Evolutionary conservation across 1,140 invertebrate species (phyloP), one percentile per base, ranked within the genome.

Genomic region (Ephestia elutella): DNA sequence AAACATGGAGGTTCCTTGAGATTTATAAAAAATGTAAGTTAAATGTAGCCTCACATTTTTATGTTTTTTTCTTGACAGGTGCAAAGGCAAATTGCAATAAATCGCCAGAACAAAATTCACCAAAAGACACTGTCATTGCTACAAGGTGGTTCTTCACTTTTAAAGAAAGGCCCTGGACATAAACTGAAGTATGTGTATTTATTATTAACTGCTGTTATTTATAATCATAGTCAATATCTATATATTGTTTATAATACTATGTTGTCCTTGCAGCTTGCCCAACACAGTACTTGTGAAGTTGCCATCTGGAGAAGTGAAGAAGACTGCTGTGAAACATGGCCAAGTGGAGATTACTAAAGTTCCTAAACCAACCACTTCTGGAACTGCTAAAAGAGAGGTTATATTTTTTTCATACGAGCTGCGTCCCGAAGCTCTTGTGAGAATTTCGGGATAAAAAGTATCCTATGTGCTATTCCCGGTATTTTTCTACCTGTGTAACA

Each of bases 1-100:
- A n/a, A n/a, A n/a, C n/a, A n/a, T n/a, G n/a, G n/a, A n/a, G n/a
- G n/a, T n/a, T n/a, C n/a, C n/a, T n/a, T n/a, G n/a, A n/a, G n/a
- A n/a, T n/a, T n/a, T n/a, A n/a, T n/a, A n/a, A n/a, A n/a, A n/a
- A n/a, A n/a, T n/a, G n/a, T n/a, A n/a, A n/a, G n/a, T n/a, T n/a
- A n/a, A n/a, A 25, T 25, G 21, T 25, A 25, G 2, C 21, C 7
- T 25, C 7, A 25, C 21, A n/a, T n/a, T n/a, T n/a, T n/a, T 38
- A 51, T 49, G 17, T 55, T 57, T n/a, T 60, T 28, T 55, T 32
- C n/a, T n/a, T n/a, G n/a, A 38, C 65, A 91, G 90, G 90, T 94
- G 20, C 92, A 94, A 76, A 90, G 92, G 66, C 93, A 94, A 80
- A 93, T 94, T 59, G 91, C 92, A 35, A 89, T 93, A 30, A 93